Percentiles rank a stretch among this genome's conserved stretches.
Conservation (phyloP, 2,113 vertebrate species). For the Cichladusa arquata region DNA sequence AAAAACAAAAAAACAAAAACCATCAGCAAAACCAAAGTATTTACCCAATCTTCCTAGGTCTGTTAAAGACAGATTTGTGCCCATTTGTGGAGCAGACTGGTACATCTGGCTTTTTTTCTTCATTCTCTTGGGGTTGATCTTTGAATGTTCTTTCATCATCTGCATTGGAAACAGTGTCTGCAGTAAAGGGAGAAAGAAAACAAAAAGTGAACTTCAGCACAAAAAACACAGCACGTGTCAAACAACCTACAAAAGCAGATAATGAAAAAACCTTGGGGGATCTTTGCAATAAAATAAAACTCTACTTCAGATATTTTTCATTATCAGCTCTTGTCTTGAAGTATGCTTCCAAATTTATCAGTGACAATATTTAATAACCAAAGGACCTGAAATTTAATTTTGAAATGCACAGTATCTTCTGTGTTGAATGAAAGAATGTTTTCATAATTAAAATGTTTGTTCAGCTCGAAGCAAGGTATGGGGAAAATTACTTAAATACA, state of each 20-base stretch:
- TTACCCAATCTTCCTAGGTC: slow-evolving; percentile 83
- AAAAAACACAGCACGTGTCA: not conserved
- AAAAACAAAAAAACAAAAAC: not conserved
- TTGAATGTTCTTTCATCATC: slow-evolving; percentile 43
- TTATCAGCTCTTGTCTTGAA: not conserved
- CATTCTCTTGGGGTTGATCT: slow-evolving; percentile 9
- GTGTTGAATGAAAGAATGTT: not conserved
- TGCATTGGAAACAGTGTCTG: slow-evolving; percentile 2
- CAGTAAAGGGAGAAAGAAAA: not conserved
- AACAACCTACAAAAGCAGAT: not conserved
- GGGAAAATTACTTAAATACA: not conserved
- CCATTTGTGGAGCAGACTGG: slow-evolving; percentile 67
- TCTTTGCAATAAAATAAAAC: not conserved
- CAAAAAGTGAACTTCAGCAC: not conserved
- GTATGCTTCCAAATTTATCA: not conserved
- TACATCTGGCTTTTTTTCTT: slow-evolving; percentile 56
- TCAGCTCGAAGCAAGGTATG: not conserved
- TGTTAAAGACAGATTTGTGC: slow-evolving; percentile 64
- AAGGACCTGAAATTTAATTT: not conserved
- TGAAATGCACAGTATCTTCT: not conserved
- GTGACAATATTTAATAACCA: not conserved
- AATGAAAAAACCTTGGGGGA: not conserved
- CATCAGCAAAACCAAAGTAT: not conserved
- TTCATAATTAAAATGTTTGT: not conserved
- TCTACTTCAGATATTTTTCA: not conserved